These are phyloP conservation scores for Mus spretus DNA, from an alignment of 2,797 vertebrate genomes.

Conservation along the genomic window DNA sequence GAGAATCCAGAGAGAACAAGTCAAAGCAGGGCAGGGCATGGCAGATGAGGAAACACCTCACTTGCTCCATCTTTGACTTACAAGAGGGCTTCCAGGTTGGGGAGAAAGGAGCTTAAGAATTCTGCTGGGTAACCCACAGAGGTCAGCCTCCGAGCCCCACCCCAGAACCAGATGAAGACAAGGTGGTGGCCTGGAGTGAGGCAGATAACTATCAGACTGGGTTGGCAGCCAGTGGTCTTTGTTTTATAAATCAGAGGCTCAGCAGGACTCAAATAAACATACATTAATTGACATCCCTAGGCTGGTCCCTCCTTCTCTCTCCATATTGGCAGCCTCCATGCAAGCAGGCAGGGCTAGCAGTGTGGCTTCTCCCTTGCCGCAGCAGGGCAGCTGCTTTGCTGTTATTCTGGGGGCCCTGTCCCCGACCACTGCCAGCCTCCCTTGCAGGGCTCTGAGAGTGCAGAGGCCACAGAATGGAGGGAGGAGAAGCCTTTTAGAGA, in stretches of 20 bases:
- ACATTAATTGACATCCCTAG: not conserved
- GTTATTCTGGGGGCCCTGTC: not conserved
- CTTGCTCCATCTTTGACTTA: not conserved
- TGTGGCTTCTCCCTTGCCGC: not conserved
- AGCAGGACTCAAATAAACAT: not conserved
- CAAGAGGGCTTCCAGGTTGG: not conserved
- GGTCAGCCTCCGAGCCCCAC: not conserved
- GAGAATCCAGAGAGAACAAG: not conserved
- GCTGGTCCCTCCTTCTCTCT: not conserved
- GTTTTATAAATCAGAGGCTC: not conserved
- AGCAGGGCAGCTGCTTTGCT: not conserved
- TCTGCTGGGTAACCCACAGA: not conserved
- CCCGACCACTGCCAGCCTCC: rapidly evolving
- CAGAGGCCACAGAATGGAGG: not conserved
- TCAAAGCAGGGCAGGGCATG: not conserved
- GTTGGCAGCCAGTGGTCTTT: not conserved
- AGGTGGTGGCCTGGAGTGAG: not conserved
- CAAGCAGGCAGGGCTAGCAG: too few relatives aligned
- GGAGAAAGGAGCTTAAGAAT: not conserved
- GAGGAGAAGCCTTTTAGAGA: not conserved
- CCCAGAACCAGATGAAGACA: too few relatives aligned
- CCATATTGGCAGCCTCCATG: not conserved
- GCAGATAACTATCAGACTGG: not conserved
- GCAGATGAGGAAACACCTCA: not conserved
- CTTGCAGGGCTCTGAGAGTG: not conserved